Evolutionary conservation across 2,797 vertebrate genomes (phyloP), one percentile per base, ranked within the genome.

Genomic region (Poeciliopsis gracilis): DNA sequence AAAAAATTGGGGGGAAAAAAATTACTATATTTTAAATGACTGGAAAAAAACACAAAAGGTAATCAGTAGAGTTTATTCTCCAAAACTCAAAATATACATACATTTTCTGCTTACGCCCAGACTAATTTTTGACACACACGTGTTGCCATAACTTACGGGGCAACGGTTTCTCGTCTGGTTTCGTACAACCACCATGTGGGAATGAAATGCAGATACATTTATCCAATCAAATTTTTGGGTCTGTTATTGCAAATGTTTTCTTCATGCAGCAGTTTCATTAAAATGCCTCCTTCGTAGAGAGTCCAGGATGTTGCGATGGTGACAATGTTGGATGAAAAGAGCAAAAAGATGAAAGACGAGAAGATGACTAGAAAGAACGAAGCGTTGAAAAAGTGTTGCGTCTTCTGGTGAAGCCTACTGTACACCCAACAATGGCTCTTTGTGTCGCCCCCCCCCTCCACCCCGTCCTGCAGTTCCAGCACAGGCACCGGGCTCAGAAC

Each of bases 391-490:
- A 41, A n/a, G 23, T 30, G 4, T 69, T 33, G 33, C 33, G 33
- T 69, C 4, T 43, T 43, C 67, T 69, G 74, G 55, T 51, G 4
- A 10, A 43, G 59, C 79, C 15, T 69, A 76, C 76, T 78, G 82
- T 77, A 77, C 75, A 16, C 25, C 4, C 53, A 87, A 92, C 91
- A 93, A 89, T 81, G 57, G 61, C 13, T 33, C 77, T 84, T 90
- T 91, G 77, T 88, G 0, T 66, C 1, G 25, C 57, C 76, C 69
- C 57, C 83, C 55, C 81, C 86, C 70, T 81, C 80, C 75, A 66
- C 57, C 83, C 55, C 81, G 86, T 70, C 82, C 80, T 70, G 33
- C 71, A 78, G 78, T 45, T 86, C 84, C 77, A 78, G 82, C 75
- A 75, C 63, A 83, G 88, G 87, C 72, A 83, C 76, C 73, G 73